phyloP scores from a whole-genome alignment of 2,113 vertebrate genomes.

The Deroptyus accipitrinus region DNA sequence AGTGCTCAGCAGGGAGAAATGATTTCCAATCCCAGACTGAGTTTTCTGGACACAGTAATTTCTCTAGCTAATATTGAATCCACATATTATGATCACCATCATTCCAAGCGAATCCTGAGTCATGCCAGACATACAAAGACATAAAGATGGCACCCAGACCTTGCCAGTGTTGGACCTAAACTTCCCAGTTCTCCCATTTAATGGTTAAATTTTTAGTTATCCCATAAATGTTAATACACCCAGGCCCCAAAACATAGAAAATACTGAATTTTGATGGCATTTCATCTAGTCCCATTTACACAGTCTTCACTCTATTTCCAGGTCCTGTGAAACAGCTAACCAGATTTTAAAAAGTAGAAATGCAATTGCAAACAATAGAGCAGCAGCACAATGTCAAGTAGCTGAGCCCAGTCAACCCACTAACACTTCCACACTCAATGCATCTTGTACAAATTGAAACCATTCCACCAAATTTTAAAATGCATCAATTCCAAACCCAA shows the following conservation, averaged over 20 bases:
- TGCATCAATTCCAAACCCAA: not conserved
- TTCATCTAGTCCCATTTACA: not conserved
- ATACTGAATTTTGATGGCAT: not conserved
- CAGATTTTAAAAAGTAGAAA: not conserved
- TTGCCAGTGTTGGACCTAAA: not conserved
- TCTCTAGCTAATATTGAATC: not conserved
- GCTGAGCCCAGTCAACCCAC: not conserved
- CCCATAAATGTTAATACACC: not conserved
- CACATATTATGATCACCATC: not conserved
- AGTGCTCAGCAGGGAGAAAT: not conserved
- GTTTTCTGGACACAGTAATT: not conserved
- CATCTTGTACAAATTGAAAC: not conserved
- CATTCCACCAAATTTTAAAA: not conserved
- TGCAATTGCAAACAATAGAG: fast-evolving
- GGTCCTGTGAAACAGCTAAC: not conserved
- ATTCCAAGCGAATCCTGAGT: not conserved
- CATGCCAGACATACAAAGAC: not conserved
- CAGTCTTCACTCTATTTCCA: not conserved
- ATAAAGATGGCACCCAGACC: fast-evolving
- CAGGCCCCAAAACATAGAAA: not conserved
- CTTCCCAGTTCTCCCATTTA: not conserved
- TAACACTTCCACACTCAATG: not conserved
- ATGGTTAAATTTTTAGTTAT: not conserved
- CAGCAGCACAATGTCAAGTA: not conserved
- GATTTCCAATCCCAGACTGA: not conserved